Percentiles rank a stretch among this genome's conserved stretches.
These are phyloP conservation scores for Mnemiopsis leidyi DNA, from an alignment of 37 sponge, comb jelly and placozoan species.

Conservation along the genomic window DNA sequence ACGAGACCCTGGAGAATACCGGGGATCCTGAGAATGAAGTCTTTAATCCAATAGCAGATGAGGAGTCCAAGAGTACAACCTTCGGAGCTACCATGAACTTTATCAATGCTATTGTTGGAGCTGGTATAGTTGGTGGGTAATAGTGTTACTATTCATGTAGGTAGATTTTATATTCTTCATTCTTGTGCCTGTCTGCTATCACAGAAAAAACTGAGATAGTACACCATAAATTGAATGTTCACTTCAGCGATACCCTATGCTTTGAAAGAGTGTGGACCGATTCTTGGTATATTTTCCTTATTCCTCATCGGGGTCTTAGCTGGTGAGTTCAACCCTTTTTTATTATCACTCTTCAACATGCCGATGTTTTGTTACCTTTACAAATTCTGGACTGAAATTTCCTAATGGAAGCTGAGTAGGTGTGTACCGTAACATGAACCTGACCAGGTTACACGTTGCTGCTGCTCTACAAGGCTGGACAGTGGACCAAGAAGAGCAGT, in stretches of 20 bases:
- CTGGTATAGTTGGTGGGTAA: conserved; percentile 52
- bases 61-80: conserved; percentile 33
- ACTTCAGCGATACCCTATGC: conserved; percentile 60
- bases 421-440: no score
- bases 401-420: no score
- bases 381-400: no score
- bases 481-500: conserved; percentile 63
- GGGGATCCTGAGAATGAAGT: conserved; percentile 30
- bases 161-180: not conserved
- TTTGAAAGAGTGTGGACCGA: conserved; percentile 59
- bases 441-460: conserved; percentile 48
- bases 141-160: not conserved
- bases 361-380: no score
- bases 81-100: conserved; percentile 65
- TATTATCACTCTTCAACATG: no score
- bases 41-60: not conserved
- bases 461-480: conserved; percentile 23
- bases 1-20: conserved; percentile 22
- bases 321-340: no score
- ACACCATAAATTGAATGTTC: no score
- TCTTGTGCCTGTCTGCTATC: no score
- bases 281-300: conserved; percentile 24
- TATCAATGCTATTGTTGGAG: conserved; percentile 55
- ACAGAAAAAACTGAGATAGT: no score
- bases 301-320: conserved; percentile 36